Percentiles rank a stretch among this genome's conserved stretches.
phyloP scores from a whole-genome alignment of 2,888 invertebrate genomes.

The Drosophila longiperda region DNA sequence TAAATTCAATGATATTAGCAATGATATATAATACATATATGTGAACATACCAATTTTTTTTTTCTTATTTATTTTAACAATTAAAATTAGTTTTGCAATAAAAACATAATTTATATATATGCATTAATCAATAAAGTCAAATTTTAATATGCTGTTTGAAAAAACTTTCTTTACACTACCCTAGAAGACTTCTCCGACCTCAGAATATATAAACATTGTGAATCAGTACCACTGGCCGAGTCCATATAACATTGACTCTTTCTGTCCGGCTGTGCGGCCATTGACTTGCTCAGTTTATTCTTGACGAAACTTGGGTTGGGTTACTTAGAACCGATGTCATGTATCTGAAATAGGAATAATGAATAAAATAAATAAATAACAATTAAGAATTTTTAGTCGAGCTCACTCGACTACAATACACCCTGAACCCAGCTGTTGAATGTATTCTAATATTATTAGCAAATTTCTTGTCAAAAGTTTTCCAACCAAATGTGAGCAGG shows the following conservation, averaged over 20 bases:
- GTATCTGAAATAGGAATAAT: neutral
- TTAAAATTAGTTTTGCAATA: constrained; percentile 44
- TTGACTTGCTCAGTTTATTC: neutral
- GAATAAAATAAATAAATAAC: neutral
- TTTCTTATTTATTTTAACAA: constrained; percentile 51
- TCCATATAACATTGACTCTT: neutral
- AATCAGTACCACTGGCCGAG: neutral
- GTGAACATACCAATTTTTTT: constrained; percentile 33
- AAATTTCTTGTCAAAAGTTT: no score
- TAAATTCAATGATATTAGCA: constrained; percentile 64
- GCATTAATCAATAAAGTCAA: constrained; percentile 38
- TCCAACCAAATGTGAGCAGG: no score
- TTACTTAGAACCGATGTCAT: neutral
- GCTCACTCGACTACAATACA: no score
- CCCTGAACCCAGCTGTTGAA: no score
- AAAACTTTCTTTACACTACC: neutral
- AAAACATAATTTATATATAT: constrained; percentile 44
- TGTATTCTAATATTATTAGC: no score
- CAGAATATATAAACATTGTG: neutral
- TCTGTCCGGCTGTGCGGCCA: neutral
- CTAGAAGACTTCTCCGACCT: neutral
- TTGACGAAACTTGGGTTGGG: neutral
- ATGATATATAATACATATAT: constrained; percentile 46
- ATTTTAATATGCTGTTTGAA: constrained; percentile 21
- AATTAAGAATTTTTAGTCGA: no score